Conservation (phyloP, 2,113 vertebrate species). For the Psephotus haematonotus region DNA sequence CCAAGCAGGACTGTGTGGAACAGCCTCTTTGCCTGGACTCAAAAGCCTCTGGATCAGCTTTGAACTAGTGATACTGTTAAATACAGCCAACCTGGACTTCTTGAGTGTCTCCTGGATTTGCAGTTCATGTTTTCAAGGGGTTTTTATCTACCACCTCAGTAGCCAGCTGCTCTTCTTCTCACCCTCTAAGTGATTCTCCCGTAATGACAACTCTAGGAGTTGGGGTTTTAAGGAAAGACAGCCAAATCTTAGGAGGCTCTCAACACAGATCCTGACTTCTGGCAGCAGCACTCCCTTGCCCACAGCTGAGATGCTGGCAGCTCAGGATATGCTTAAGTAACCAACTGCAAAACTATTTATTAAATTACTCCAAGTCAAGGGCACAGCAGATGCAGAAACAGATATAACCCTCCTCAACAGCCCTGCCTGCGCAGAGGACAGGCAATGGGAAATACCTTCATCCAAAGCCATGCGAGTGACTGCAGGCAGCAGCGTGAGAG, state of each 20-base stretch:
- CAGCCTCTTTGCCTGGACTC: not conserved
- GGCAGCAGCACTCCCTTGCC: not conserved
- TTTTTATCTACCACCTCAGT: not conserved
- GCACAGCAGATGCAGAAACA: not conserved
- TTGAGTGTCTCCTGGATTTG: not conserved
- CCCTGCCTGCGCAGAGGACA: not conserved
- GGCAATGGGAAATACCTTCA: not conserved
- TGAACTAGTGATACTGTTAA: not conserved
- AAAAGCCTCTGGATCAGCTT: not conserved
- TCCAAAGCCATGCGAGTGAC: not conserved
- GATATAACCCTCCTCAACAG: not conserved
- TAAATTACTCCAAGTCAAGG: not conserved
- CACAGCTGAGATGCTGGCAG: conserved; percentile 24
- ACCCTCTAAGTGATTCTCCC: not conserved
- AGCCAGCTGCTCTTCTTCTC: not conserved
- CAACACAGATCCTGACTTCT: conserved; percentile 13
- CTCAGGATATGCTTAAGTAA: conserved; percentile 12
- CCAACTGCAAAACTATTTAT: conserved; percentile 40
- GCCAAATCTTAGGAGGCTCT: conserved; percentile 21
- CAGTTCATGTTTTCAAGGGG: not conserved
- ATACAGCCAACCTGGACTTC: not conserved
- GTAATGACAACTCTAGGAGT: conserved; percentile 24
- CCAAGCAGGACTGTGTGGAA: not conserved
- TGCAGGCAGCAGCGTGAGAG: fast-evolving
- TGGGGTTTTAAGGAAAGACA: not conserved